phyloP scores from a whole-genome alignment of 2,113 vertebrate genomes.

The Australoheros scitulus region DNA sequence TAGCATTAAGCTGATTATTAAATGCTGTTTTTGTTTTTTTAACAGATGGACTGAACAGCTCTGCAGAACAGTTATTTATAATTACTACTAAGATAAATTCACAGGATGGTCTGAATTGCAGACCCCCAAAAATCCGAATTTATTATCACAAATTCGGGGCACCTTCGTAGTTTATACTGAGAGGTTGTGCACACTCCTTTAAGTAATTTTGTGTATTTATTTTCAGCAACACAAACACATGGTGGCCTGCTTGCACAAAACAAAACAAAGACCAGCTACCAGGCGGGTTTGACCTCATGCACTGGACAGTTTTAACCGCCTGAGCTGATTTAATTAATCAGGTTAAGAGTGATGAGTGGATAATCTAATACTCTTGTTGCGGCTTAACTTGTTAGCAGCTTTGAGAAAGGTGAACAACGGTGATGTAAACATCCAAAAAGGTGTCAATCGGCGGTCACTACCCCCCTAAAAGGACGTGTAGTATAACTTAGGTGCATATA shows the following conservation, averaged over 20 bases:
- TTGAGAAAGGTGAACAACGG: conserved; percentile 44
- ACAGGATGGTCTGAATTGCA: background rate
- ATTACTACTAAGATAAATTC: background rate
- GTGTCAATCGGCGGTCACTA: conserved; percentile 42
- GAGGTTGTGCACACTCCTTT: background rate
- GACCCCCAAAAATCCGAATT: background rate
- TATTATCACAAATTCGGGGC: background rate
- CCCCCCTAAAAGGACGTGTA: background rate
- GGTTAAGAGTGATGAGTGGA: background rate
- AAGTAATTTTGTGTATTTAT: conserved; percentile 22
- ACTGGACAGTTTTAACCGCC: background rate
- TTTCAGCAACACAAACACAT: conserved; percentile 52
- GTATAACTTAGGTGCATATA: background rate
- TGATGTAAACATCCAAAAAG: conserved; percentile 69
- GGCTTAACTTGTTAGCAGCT: conserved; percentile 20
- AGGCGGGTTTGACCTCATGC: background rate
- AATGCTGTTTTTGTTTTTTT: background rate
- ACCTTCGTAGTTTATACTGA: background rate
- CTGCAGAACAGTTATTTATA: background rate
- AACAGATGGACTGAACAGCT: background rate
- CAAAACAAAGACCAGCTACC: conserved; percentile 64
- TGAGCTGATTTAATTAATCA: background rate
- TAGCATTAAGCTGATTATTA: background rate
- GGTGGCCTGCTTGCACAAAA: conserved; percentile 28
- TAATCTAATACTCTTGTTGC: background rate